These are phyloP conservation scores for Aphodius granarius DNA, from an alignment of 2,888 invertebrate genomes.

Conservation along the genomic window DNA sequence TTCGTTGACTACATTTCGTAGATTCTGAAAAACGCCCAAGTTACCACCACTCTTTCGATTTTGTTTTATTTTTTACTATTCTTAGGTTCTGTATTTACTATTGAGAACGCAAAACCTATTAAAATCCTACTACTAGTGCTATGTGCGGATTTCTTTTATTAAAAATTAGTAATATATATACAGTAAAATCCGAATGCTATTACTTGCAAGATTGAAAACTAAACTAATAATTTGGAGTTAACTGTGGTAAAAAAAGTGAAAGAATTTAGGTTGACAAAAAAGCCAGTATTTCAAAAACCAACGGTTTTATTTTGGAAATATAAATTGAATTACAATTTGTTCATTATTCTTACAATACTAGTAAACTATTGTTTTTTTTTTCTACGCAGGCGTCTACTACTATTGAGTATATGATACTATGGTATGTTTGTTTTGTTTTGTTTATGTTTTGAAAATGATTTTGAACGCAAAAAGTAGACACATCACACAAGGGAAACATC, in stretches of 20 bases:
- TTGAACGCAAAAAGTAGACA: neutral
- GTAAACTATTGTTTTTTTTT: neutral
- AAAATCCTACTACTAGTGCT: constrained; percentile 11
- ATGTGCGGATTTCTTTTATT: neutral
- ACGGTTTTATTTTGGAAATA: constrained; percentile 52
- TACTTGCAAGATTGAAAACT: neutral
- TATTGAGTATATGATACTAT: neutral
- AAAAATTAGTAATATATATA: neutral
- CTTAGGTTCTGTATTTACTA: too few species aligned
- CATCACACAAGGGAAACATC: neutral
- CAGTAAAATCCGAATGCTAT: neutral
- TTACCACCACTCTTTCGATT: constrained; percentile 30
- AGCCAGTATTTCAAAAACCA: constrained; percentile 39
- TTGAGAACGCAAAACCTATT: too few species aligned
- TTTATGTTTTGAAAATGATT: neutral
- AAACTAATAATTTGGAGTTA: neutral
- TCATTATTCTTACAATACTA: neutral
- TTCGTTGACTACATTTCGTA: constrained; percentile 46
- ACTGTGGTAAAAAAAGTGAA: neutral
- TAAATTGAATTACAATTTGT: constrained; percentile 47
- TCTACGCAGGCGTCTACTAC: constrained; percentile 16
- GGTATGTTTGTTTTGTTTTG: constrained; percentile 1
- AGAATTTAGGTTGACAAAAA: neutral
- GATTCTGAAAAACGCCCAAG: constrained; percentile 46
- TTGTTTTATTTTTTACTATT: neutral